These are phyloP conservation scores for Eubasilissa splendida DNA, from an alignment of 2,888 invertebrate genomes.

Conservation along the genomic window DNA sequence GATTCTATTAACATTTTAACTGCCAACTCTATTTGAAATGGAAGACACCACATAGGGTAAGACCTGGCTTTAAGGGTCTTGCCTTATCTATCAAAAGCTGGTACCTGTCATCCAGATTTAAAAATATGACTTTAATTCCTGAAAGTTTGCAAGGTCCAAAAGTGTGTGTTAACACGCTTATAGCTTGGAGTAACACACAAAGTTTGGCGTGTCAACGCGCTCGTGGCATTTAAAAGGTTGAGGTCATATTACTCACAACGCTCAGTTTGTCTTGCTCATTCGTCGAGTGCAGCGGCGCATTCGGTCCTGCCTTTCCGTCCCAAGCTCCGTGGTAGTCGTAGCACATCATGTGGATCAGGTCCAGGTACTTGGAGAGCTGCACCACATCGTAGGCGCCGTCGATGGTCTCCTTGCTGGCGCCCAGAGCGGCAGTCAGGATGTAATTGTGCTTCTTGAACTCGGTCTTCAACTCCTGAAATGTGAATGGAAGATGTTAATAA, in stretches of 20 bases:
- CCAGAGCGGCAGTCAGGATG: constrained; percentile 86
- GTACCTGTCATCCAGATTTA: too few relatives aligned
- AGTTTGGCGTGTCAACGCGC: too few relatives aligned
- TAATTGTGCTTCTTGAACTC: constrained; percentile 80
- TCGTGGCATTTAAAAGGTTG: too few relatives aligned
- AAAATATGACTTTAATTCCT: too few relatives aligned
- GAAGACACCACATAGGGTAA: too few relatives aligned
- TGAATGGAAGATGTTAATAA: not conserved
- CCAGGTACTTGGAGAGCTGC: constrained; percentile 78
- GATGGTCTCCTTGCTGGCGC: constrained; percentile 83
- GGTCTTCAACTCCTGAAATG: constrained; percentile 77
- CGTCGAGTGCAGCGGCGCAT: constrained; percentile 79
- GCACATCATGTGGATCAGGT: constrained; percentile 88
- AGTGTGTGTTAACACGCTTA: too few relatives aligned
- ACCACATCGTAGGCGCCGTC: constrained; percentile 84
- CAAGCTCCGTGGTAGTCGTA: constrained; percentile 93
- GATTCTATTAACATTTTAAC: too few relatives aligned
- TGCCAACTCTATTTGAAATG: too few relatives aligned
- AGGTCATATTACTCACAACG: constrained; percentile 64
- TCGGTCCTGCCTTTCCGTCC: constrained; percentile 83
- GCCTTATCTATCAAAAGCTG: too few relatives aligned
- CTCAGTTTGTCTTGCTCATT: constrained; percentile 73
- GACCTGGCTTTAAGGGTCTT: too few relatives aligned
- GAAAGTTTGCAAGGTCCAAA: too few relatives aligned
- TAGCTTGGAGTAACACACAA: too few relatives aligned